These are phyloP conservation scores for Phaedon cochleariae DNA, from an alignment of 2,888 invertebrate genomes.

Conservation along the genomic window DNA sequence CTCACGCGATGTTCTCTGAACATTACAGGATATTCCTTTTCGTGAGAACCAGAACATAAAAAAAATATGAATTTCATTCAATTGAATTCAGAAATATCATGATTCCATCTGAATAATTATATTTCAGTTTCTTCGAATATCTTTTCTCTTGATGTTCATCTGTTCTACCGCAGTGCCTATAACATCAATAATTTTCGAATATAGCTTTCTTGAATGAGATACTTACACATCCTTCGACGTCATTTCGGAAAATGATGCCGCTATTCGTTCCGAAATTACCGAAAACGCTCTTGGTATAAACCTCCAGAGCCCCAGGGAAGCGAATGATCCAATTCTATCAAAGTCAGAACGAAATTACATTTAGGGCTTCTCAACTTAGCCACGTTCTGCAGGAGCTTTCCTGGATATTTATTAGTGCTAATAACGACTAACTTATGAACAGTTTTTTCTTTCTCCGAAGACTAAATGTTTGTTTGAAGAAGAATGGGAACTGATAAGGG, in stretches of 20 bases:
- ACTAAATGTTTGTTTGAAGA: neutral
- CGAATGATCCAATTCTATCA: conserved; percentile 41
- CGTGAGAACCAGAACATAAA: too few species aligned
- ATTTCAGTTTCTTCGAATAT: too few species aligned
- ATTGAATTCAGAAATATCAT: too few species aligned
- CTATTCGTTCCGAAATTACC: conserved; percentile 51
- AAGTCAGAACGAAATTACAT: conserved; percentile 32
- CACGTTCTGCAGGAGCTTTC: conserved; percentile 27
- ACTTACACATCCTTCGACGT: conserved; percentile 53
- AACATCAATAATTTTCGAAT: conserved; percentile 29
- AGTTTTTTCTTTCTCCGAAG: conserved; percentile 9
- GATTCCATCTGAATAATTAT: too few species aligned
- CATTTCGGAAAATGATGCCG: conserved; percentile 52
- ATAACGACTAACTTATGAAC: conserved; percentile 30
- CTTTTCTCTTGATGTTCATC: neutral
- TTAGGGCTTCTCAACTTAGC: conserved; percentile 29
- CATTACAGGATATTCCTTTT: too few species aligned
- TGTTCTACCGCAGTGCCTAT: conserved; percentile 18
- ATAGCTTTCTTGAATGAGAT: conserved; percentile 47
- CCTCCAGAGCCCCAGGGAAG: conserved; percentile 42
- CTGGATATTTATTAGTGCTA: conserved; percentile 37
- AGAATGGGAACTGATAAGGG: neutral
- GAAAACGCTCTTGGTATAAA: conserved; percentile 50
- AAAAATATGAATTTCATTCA: too few species aligned
- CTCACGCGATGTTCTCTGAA: too few species aligned